Evolutionary conservation across 2,113 vertebrate genomes (phyloP), one percentile per base, ranked within the genome.

Genomic region (Oryzias javanicus): DNA sequence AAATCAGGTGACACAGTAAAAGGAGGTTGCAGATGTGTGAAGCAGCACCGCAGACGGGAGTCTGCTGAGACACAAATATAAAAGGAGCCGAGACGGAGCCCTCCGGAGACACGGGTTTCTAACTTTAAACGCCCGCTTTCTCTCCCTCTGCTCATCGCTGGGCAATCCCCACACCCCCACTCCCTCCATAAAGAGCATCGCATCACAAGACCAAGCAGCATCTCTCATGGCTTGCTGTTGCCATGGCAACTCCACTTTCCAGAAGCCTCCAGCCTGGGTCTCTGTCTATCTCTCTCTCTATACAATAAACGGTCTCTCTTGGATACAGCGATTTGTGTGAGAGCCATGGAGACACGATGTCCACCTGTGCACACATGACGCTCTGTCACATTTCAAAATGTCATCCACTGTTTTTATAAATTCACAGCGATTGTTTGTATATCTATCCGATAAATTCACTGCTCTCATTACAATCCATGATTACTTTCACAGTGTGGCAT

Each of bases 221-320:
- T 85, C 79, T 79, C 86, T 82, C 80, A 55, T 60, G 42, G 83
- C 82, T 86, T 86, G 79, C 88, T 91, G 91, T 92, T 91, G 85
- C 91, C 89, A 92, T 91, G 90, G 87, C 77, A 91, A 92, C 91
- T 83, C 75, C 70, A 49, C 89, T 87, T 89, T 88, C 84, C 84
- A 88, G 85, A 88, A 86, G 77, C 73, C 86, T 89, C 83, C 74
- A 79, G 81, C 75, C 76, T 29, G 24, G 61, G 72, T 86, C 80
- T 82, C 22, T 22, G 2, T 27, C 25, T 27, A 8, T 10, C 74
- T 22, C 22, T 27, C 25, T 27, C 35, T 10, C 74, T 62, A 79
- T 86, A 80, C 79, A 81, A 82, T 84, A 78, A 86, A 82, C 58
- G 64, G 73, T 79, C 78, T 81, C 74, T 73, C 74, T 70, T 74